phyloP scores from a whole-genome alignment of 2,113 vertebrate genomes.

The Microcebus tavaratra region DNA sequence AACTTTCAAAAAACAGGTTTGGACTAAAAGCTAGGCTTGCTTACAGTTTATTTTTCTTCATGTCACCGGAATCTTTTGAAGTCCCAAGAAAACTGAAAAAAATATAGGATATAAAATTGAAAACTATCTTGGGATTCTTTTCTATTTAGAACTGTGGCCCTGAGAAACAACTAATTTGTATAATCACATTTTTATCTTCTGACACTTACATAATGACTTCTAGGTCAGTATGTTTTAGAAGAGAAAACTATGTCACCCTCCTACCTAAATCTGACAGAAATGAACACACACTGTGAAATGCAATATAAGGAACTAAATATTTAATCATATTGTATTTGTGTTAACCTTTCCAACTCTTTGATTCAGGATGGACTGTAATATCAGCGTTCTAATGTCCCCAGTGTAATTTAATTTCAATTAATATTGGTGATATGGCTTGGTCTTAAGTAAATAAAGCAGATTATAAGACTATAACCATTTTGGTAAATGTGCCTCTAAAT shows the following conservation, averaged over 20 bases:
- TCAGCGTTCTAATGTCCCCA: neutral
- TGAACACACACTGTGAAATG: constrained; percentile 18
- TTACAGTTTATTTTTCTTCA: neutral
- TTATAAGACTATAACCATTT: constrained; percentile 1
- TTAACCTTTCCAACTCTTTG: constrained; percentile 49
- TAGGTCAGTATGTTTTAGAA: constrained; percentile 30
- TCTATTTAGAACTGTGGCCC: neutral
- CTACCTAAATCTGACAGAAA: constrained; percentile 20
- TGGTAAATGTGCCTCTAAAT: neutral
- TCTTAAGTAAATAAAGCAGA: constrained; percentile 3
- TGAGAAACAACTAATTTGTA: constrained; percentile 34
- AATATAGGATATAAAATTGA: neutral
- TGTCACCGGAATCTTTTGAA: neutral
- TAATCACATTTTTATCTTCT: constrained; percentile 43
- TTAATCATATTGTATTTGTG: constrained; percentile 38
- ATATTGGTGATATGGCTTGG: neutral
- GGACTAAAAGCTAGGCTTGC: neutral
- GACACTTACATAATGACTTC: constrained; percentile 39
- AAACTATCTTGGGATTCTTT: neutral
- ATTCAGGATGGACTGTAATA: constrained; percentile 4
- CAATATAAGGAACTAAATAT: constrained; percentile 54
- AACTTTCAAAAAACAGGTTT: neutral
- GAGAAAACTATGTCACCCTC: neutral
- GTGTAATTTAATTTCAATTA: neutral
- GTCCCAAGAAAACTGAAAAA: neutral